Evolutionary conservation across 2,113 vertebrate genomes (phyloP).

Genomic region (Dasyurus viverrinus): DNA sequence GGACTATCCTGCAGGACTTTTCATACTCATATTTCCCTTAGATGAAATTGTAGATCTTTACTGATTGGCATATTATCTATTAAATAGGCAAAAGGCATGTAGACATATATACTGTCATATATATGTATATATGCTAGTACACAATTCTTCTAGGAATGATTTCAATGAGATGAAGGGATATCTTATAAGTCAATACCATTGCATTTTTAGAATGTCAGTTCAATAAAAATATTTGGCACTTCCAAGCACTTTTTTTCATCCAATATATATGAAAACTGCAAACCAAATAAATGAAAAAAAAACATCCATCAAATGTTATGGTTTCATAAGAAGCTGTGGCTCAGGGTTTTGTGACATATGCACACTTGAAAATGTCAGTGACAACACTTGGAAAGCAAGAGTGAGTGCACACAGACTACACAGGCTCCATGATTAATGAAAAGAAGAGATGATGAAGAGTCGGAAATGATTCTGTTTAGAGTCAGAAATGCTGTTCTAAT

Average conservation of each 20-base stretch:
- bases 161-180: neutral
- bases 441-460: slow-evolving; percentile 10
- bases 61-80: neutral
- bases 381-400: neutral
- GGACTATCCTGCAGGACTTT: neutral
- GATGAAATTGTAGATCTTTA: neutral
- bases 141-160: neutral
- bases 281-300: slow-evolving; percentile 37
- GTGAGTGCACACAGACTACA: neutral
- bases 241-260: neutral
- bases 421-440: slow-evolving; percentile 46
- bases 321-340: neutral
- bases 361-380: slow-evolving; percentile 17
- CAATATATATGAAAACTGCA: neutral
- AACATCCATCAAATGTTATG: neutral
- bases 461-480: slow-evolving; percentile 17
- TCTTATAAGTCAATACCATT: neutral
- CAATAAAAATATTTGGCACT: neutral
- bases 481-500: slow-evolving; percentile 6
- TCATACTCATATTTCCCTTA: neutral
- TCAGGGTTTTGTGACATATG: slow-evolving; percentile 16
- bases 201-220: slow-evolving; percentile 2
- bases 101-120: neutral
- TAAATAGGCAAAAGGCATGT: neutral
- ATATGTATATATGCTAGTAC: neutral